Conservation (phyloP, 2,797 vertebrate genomes). For the Philypnodon macrostomus region DNA sequence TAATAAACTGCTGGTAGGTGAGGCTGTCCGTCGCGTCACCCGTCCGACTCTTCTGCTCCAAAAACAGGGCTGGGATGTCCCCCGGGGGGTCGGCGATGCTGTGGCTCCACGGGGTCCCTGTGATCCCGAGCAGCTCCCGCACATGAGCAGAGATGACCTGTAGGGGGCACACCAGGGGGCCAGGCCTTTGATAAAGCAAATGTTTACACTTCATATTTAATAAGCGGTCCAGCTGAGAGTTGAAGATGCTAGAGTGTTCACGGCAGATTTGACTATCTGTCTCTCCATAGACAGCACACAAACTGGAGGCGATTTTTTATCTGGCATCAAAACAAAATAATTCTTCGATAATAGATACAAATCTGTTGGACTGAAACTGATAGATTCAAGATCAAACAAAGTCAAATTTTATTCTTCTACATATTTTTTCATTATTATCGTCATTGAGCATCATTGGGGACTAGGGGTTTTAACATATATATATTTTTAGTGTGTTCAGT, state of each 20-base stretch:
- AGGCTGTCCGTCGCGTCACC: conserved; percentile 77
- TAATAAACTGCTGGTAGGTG: conserved; percentile 73
- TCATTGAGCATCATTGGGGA: no score
- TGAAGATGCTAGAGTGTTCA: not conserved
- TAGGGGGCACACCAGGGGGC: conserved; percentile 53
- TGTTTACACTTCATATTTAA: conserved; percentile 36
- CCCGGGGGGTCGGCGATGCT: conserved; percentile 80
- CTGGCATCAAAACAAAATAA: no score
- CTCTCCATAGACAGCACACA: no score
- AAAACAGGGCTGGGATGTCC: conserved; percentile 79
- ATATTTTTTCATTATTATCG: no score
- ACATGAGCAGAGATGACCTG: conserved; percentile 82
- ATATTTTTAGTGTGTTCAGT: no score
- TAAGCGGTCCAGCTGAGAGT: conserved; percentile 13
- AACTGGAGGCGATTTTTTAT: no score
- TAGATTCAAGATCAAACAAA: no score
- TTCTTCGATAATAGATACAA: no score
- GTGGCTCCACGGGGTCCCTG: conserved; percentile 78
- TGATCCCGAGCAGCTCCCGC: conserved; percentile 78
- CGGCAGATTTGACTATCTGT: not conserved
- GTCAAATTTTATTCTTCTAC: no score
- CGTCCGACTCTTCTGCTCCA: conserved; percentile 82
- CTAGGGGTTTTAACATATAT: no score
- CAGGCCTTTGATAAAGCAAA: conserved; percentile 36
- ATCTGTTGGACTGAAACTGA: no score